These are phyloP conservation scores for Pogonophryne albipinna DNA, from an alignment of 2,797 vertebrate genomes.

Conservation along the genomic window DNA sequence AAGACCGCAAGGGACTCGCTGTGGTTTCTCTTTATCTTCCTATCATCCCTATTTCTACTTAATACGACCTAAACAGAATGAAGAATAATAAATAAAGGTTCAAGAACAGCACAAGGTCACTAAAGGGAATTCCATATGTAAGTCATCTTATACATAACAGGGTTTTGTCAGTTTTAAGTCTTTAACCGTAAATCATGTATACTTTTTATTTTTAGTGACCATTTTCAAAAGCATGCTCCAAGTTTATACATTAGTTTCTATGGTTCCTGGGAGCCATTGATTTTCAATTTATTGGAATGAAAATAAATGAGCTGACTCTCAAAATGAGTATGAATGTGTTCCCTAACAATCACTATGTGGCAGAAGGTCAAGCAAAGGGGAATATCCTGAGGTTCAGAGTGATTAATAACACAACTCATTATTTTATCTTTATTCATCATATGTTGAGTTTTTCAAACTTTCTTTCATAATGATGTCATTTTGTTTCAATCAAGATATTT, in stretches of 20 bases:
- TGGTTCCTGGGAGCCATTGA: neutral
- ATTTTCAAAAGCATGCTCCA: neutral
- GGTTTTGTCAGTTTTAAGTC: constrained; percentile 4
- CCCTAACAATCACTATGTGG: neutral
- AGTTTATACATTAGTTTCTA: neutral
- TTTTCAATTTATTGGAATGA: neutral
- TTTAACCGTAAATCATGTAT: neutral
- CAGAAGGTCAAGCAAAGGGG: neutral
- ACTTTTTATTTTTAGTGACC: neutral
- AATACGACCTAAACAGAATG: constrained; percentile 43
- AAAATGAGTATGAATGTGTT: neutral
- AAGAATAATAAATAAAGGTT: constrained; percentile 39
- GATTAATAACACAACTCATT: neutral
- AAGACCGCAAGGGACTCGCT: constrained; percentile 35
- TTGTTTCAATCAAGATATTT: neutral
- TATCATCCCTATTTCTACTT: constrained; percentile 50
- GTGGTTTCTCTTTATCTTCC: constrained; percentile 38
- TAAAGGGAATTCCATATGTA: constrained; percentile 4
- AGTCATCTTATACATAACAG: neutral
- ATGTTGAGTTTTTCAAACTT: neutral
- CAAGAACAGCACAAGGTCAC: constrained; percentile 23
- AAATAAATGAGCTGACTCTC: neutral
- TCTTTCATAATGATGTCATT: neutral
- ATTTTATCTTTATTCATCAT: neutral
- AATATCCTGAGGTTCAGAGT: neutral